phyloP scores from a whole-genome alignment of 2,113 vertebrate species.

The Butorides virescens region DNA sequence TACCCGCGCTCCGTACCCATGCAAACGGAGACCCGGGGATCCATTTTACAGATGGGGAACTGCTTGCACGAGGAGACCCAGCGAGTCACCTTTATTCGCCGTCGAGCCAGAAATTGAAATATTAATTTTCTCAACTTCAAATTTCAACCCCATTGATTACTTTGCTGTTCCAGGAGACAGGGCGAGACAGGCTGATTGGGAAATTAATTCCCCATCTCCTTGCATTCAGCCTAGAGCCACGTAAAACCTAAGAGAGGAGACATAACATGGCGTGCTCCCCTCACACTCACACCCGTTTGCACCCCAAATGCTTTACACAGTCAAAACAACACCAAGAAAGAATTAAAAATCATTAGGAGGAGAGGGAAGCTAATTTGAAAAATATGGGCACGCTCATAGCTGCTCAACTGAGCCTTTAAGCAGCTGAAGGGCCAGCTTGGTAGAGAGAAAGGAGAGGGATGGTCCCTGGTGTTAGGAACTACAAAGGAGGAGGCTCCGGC shows the following conservation, averaged over 20 bases:
- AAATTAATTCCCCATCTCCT: background rate
- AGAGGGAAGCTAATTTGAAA: slow-evolving; percentile 10
- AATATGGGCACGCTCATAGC: background rate
- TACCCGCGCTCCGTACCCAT: background rate
- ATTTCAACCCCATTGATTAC: background rate
- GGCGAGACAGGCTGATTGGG: background rate
- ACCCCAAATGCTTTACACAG: background rate
- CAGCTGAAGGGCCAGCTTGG: background rate
- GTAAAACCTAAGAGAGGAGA: background rate
- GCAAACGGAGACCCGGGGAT: background rate
- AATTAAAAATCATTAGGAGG: slow-evolving; percentile 6
- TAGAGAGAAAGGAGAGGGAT: background rate
- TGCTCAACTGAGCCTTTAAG: slow-evolving; percentile 16
- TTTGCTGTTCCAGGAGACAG: background rate
- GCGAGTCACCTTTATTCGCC: fast-evolving
- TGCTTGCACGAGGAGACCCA: background rate
- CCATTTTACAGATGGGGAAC: slow-evolving; percentile 20
- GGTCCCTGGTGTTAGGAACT: slow-evolving; percentile 1
- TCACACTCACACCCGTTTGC: background rate
- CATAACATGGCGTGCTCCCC: background rate
- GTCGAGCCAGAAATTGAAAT: background rate
- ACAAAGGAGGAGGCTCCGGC: slow-evolving; percentile 7
- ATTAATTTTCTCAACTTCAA: background rate
- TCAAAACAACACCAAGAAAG: background rate
- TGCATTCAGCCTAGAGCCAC: background rate